These are phyloP conservation scores for Oriolus oriolus DNA, from an alignment of 2,113 vertebrate genomes.

Conservation along the genomic window DNA sequence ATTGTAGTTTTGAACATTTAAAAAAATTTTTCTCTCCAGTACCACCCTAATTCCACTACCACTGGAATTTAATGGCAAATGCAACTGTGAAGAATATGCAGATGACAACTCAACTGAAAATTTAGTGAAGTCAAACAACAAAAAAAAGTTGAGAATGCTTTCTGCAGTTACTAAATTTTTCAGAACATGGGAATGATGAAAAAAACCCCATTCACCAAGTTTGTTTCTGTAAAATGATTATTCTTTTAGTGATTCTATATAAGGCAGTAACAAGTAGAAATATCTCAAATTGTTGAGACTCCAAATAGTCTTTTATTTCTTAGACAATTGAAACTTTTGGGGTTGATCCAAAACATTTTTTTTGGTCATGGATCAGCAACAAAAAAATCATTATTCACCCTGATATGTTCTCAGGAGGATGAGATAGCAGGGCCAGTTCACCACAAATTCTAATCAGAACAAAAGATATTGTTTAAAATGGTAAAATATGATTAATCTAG, in stretches of 20 bases:
- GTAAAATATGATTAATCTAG: background rate
- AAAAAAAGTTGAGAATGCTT: background rate
- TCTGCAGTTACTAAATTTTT: background rate
- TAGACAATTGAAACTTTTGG: background rate
- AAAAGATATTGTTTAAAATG: background rate
- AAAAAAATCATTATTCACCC: background rate
- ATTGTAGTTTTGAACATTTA: background rate
- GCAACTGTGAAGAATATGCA: background rate
- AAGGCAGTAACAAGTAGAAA: background rate
- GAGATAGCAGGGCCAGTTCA: background rate
- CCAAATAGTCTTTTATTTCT: background rate
- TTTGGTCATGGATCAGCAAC: background rate
- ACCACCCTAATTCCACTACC: background rate
- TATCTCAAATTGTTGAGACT: background rate
- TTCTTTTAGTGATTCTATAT: background rate
- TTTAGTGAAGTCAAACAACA: background rate
- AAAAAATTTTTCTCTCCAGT: background rate
- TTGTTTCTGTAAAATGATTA: background rate
- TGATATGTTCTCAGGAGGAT: background rate
- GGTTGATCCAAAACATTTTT: background rate
- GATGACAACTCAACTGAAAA: background rate
- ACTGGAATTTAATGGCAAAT: background rate
- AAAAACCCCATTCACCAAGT: accelerated
- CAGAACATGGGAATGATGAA: accelerated
- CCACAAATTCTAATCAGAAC: background rate